Conservation (phyloP, 2,797 vertebrate genomes). For the Pipistrellus pipistrellus region DNA sequence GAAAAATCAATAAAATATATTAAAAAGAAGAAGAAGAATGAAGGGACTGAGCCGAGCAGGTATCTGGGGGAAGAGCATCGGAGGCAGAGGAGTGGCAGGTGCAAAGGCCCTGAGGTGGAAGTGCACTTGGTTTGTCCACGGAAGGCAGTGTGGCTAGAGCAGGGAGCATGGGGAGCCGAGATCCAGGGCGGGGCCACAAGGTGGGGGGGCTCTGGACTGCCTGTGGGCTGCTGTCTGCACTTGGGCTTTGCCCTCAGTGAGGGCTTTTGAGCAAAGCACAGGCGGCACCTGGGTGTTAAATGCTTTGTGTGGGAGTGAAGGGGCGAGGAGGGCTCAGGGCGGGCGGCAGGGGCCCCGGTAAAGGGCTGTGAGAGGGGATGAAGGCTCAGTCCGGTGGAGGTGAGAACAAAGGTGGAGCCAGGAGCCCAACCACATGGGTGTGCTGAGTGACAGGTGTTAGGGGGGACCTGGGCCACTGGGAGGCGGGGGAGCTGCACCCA, state of each 20-base stretch:
- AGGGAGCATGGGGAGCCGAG: background rate
- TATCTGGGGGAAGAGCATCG: background rate
- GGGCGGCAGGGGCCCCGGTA: no score
- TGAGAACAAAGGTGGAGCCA: background rate
- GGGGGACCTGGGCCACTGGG: background rate
- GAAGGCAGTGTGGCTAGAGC: background rate
- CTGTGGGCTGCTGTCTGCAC: background rate
- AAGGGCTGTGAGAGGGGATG: no score
- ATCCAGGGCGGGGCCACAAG: no score
- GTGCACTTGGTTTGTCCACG: no score
- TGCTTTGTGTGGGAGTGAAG: rapidly evolving
- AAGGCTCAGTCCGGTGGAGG: no score
- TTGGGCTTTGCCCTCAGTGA: background rate
- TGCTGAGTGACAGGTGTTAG: background rate
- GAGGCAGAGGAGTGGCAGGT: background rate
- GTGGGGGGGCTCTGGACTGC: rapidly evolving
- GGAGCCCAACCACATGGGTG: rapidly evolving
- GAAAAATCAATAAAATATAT: no score
- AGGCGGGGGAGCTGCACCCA: background rate
- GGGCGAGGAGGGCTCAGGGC: background rate
- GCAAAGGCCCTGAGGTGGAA: background rate
- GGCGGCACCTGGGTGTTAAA: background rate
- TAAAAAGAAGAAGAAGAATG: background rate
- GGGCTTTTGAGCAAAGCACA: background rate
- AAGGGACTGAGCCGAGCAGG: background rate